These are phyloP conservation scores for Pocillopora meandrina DNA, from an alignment of 92 coral and sea anemone genomes.

Conservation along the genomic window DNA sequence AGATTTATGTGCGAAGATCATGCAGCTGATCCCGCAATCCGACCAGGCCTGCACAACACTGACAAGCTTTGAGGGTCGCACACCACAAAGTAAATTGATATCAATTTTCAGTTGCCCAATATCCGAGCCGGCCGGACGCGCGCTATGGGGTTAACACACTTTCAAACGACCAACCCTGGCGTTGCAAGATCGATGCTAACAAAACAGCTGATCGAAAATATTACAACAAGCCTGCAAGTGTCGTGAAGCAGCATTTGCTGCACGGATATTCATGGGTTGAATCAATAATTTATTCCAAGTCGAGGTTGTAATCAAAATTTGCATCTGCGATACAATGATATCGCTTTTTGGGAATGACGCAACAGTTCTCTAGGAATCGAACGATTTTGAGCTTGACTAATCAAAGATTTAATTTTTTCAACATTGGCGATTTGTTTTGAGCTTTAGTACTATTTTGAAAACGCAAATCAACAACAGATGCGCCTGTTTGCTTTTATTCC, in stretches of 20 bases:
- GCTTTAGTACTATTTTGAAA: too few species aligned
- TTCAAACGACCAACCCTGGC: not conserved
- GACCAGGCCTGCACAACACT: not conserved
- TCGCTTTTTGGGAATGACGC: too few species aligned
- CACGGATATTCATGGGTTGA: not conserved
- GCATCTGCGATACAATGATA: not conserved
- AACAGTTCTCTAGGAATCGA: too few species aligned
- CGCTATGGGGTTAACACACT: not conserved
- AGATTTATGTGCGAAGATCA: not conserved
- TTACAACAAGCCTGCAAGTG: not conserved
- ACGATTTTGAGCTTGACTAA: too few species aligned
- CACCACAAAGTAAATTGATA: slow-evolving; percentile 12
- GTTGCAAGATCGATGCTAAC: not conserved
- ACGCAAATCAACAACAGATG: too few species aligned
- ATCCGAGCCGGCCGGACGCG: not conserved
- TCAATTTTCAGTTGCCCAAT: not conserved
- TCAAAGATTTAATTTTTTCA: too few species aligned
- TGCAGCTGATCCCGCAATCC: not conserved
- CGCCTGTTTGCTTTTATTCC: too few species aligned
- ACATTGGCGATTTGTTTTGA: too few species aligned
- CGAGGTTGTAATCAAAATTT: not conserved
- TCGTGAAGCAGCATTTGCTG: not conserved
- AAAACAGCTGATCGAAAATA: not conserved
- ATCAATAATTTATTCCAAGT: not conserved
- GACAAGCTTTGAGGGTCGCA: not conserved